A percentile compares a stretch with the other conserved stretches of the same genome.
Evolutionary conservation across 2,797 vertebrate genomes (phyloP).

Genomic region (Eulemur albifrons): DNA sequence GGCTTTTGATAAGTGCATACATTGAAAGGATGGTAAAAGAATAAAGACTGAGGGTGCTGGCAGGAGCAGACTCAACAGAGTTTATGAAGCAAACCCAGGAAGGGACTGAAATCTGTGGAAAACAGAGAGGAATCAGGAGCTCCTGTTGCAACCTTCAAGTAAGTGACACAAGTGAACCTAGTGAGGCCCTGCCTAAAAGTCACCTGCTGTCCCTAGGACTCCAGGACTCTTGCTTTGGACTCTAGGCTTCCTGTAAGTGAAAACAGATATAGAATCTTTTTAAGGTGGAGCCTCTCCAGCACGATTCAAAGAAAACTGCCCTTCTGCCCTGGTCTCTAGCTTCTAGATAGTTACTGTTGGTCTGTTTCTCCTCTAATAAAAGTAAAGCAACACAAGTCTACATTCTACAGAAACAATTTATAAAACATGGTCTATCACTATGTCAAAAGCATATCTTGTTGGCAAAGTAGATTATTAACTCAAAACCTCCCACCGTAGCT

Average conservation of each 20-base stretch:
- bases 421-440: background rate
- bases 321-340: background rate
- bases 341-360: background rate
- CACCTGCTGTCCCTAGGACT: background rate
- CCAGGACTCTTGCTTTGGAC: background rate
- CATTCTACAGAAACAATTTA: background rate
- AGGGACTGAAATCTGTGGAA: background rate
- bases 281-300: background rate
- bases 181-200: background rate
- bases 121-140: background rate
- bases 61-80: background rate
- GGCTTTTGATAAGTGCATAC: background rate
- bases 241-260: background rate
- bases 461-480: background rate
- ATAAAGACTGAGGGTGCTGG: background rate
- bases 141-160: background rate
- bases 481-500: rapidly evolving
- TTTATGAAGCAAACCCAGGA: background rate
- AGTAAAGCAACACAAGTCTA: background rate
- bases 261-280: background rate
- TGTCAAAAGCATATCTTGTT: background rate
- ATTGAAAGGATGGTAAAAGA: background rate
- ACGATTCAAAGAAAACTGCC: background rate
- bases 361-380: background rate
- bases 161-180: background rate